Conservation (phyloP, 2,797 vertebrate species). For the Sphenopsis melanotis region DNA sequence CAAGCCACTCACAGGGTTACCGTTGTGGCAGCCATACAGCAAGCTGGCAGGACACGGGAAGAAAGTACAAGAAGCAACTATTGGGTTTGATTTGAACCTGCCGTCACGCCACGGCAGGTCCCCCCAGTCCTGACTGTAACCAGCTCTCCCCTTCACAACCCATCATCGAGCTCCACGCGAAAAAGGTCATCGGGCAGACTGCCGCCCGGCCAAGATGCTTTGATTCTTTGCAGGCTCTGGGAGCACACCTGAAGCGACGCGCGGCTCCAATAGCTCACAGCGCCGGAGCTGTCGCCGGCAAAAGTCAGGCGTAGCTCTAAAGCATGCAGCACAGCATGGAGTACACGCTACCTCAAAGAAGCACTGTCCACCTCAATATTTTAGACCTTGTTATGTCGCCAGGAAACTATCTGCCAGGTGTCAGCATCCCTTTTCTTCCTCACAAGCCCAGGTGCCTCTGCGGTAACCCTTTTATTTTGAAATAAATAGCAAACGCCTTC, state of each 20-base stretch:
- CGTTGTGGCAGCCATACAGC: constrained; percentile 80
- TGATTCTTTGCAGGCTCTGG: constrained; percentile 73
- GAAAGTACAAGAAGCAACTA: constrained; percentile 79
- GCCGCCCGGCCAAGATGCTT: constrained; percentile 76
- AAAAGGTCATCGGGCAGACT: constrained; percentile 88
- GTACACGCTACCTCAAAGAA: constrained; percentile 73
- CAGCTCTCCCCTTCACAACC: constrained; percentile 89
- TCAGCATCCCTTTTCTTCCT: constrained; percentile 68
- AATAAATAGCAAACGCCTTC: constrained; percentile 26
- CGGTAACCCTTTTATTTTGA: constrained; percentile 24
- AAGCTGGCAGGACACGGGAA: constrained; percentile 74
- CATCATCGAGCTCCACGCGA: constrained; percentile 78
- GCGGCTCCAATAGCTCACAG: constrained; percentile 75
- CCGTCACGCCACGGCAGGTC: constrained; percentile 68
- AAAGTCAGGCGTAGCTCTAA: constrained; percentile 79
- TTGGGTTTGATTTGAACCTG: constrained; percentile 82
- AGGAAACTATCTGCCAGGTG: constrained; percentile 80
- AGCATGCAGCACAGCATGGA: constrained; percentile 70
- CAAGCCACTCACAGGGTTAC: constrained; percentile 70
- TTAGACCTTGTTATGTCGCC: constrained; percentile 65
- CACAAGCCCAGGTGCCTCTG: constrained; percentile 4
- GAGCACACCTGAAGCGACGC: constrained; percentile 86
- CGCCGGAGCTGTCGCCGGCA: constrained; percentile 66
- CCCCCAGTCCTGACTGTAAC: constrained; percentile 82
- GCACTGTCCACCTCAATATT: constrained; percentile 71